A percentile compares a stretch with the other conserved stretches of the same genome.
Evolutionary conservation across 2,113 vertebrate species (phyloP).

Genomic region (Dromaius novaehollandiae): DNA sequence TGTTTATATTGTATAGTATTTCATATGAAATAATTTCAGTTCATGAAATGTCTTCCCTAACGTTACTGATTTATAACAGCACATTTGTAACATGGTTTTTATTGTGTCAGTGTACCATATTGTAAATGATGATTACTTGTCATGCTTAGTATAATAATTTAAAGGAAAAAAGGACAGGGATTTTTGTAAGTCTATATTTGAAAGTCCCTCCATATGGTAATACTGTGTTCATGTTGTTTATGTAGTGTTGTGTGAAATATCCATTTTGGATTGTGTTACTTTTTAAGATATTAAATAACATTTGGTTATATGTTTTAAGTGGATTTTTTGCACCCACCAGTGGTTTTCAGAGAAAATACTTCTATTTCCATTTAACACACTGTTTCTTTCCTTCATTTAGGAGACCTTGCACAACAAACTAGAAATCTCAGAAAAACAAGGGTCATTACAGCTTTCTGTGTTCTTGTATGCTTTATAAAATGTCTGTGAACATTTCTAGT

Average conservation of each 20-base stretch:
- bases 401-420: background rate
- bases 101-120: slow-evolving; percentile 94
- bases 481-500: background rate
- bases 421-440: background rate
- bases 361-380: background rate
- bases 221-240: slow-evolving; percentile 96
- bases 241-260: slow-evolving; percentile 97
- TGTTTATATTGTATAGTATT: slow-evolving; percentile 97
- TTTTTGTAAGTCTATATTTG: slow-evolving; percentile 98
- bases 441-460: background rate
- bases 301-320: slow-evolving; percentile 90
- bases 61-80: slow-evolving; percentile 94
- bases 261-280: slow-evolving; percentile 98
- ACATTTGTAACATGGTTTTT: slow-evolving; percentile 97
- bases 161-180: slow-evolving; percentile 89
- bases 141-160: slow-evolving; percentile 97
- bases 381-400: background rate
- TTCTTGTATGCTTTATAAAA: background rate
- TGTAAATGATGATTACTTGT: slow-evolving; percentile 99
- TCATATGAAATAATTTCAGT: slow-evolving; percentile 94
- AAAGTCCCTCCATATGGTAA: slow-evolving; percentile 97
- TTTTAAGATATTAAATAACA: slow-evolving; percentile 99
- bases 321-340: slow-evolving; percentile 73
- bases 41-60: slow-evolving; percentile 99
- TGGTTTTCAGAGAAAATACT: slow-evolving; percentile 28